Evolutionary conservation across 2,888 invertebrate genomes (phyloP), one percentile per base, ranked within the genome.

Genomic region (Troides oblongomaculatus): DNA sequence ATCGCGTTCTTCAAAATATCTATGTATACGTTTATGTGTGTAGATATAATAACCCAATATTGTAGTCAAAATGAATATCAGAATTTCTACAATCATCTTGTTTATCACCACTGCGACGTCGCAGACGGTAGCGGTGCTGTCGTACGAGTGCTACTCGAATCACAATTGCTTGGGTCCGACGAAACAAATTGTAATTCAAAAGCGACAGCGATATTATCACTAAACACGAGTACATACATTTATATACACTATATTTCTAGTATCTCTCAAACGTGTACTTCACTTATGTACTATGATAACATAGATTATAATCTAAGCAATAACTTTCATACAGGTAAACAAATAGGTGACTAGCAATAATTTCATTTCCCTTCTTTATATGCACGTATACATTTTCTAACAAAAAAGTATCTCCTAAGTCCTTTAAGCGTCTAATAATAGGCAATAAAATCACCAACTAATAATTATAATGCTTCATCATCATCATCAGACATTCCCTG

Each of bases 51-150:
- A 88, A 0, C 69, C 78, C 0, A 84, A 1, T 2, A 87, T 1
- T 5, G 77, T 75, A 0, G 84, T 84, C 2, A 87, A 1, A 2
- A 86, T 1, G 65, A 86, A 83, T 73, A 89, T 75, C 63, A 89
- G 5, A 66, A 88, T 72, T 77, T 90, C 88, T 5, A 83, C 65
- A 12, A 89, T 78, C 90, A 90, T 90, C 71, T 74, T 83, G 67
- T 4, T 39, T 39, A 39, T 10, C 0, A 17, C 3, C 5, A 6
- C 53, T 53, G 53, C 14, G 4, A n/a, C 6, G 39, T n/a, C 53
- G 53, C 53, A 5, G 17, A 17, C 53, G 10, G 53, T 53, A n/a
- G 17, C 18, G n/a, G 4, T 5, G n/a, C 53, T 53, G 5, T 5
- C 17, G n/a, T 53, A 53, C 53, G 53, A 53, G 18, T 53, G 53